Evolutionary conservation across 2,888 invertebrate genomes (phyloP), one percentile per base, ranked within the genome.

Genomic region (Rhagonycha lutea): DNA sequence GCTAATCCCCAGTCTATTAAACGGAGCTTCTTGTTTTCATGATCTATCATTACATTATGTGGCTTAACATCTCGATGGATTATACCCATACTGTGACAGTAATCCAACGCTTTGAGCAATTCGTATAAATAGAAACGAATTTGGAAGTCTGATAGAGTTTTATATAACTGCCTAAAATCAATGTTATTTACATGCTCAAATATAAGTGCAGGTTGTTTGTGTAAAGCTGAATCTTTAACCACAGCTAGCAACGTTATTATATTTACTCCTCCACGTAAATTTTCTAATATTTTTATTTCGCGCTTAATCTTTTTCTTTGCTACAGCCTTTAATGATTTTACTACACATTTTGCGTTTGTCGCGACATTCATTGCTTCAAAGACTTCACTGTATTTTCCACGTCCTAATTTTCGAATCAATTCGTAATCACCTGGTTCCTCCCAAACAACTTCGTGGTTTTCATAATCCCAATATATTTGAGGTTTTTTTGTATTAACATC

Each of bases 251-350:
- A 92, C 81, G 97, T 96, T 87, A 99, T 99, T 87, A 99, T 97
- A 91, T 99, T 99, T 90, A 98, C 98, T 89, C 99, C 99, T 85
- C 98, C 98, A 88, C 98, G 93, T 88, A 99, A 92, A 90, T 99
- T 99, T 91, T 99, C 99, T 91, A 99, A 92, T 89, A 99, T 99
- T 92, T 99, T 99, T 86, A 99, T 99, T 92, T 99, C 99, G 89
- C 99, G 92, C 93, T 99, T 99, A 84, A 99, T 99, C 93, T 99
- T 99, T 96, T 99, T 99, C 96, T 99, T 99, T 92, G 99, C 99
- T 75, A 99, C 99, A 86, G 99, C 99, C 86, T 96, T 97, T 89
- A 97, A 92, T 92, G 98, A 98, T 95, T 99, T 99, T 86, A 99
- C 98, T 90, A 99, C 99, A 92, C 98, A 98, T 90, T 99, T 99